A percentile compares a stretch with the other conserved stretches of the same genome.
phyloP scores from a whole-genome alignment of 2,888 invertebrate species.

The Seira musarum region DNA sequence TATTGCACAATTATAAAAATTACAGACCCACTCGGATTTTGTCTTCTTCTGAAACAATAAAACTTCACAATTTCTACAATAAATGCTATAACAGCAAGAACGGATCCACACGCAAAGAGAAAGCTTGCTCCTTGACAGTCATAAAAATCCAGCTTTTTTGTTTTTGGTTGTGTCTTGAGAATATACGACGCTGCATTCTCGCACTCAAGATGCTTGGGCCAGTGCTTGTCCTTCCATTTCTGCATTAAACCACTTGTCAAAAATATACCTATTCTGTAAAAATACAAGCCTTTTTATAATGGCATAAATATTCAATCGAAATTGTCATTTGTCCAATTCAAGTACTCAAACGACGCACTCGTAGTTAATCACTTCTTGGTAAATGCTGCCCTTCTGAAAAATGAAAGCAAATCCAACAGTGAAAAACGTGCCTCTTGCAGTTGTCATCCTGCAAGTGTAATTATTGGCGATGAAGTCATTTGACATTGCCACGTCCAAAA shows the following conservation, averaged over 20 bases:
- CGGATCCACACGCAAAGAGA: conserved; percentile 54
- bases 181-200: conserved; percentile 64
- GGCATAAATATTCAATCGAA: too few species aligned
- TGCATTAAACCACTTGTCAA: conserved; percentile 66
- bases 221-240: conserved; percentile 66
- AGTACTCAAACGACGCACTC: too few species aligned
- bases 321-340: too few species aligned
- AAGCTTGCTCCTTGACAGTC: conserved; percentile 67
- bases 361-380: conserved; percentile 56
- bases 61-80: too few species aligned
- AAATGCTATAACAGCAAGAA: conserved; percentile 40
- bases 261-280: too few species aligned
- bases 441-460: conserved; percentile 63
- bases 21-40: too few species aligned
- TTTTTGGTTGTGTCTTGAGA: conserved; percentile 59
- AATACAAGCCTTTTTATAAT: too few species aligned
- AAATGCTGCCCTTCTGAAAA: conserved; percentile 54
- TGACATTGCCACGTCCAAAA: conserved; percentile 65
- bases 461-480: conserved; percentile 60
- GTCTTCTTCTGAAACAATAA: too few species aligned
- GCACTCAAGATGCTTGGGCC: conserved; percentile 65
- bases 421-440: conserved; percentile 66
- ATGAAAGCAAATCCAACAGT: conserved; percentile 64
- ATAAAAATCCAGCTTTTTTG: conserved; percentile 59
- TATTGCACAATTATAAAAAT: too few species aligned